Evolutionary conservation across 2,888 invertebrate genomes (phyloP), one percentile per base, ranked within the genome.

Genomic region (Malthinus flaveolus): DNA sequence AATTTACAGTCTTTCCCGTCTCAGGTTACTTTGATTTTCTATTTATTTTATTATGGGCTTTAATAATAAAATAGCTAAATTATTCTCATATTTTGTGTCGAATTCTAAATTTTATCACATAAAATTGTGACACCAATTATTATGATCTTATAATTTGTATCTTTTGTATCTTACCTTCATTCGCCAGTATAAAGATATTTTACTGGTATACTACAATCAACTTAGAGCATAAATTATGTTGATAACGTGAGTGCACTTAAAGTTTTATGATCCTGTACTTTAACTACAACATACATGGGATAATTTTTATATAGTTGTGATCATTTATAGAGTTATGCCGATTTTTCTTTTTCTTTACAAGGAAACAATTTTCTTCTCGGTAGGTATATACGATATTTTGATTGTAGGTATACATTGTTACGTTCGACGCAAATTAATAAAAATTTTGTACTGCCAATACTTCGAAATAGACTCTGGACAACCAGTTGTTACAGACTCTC

Each of bases 121-220:
- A 42, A 62, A 59, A 63, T 60, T 55, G 59, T 62, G 62, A 61
- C 64, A 59, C 55, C 55, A 58, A 65, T 66, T 65, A 66, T 63
- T 65, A 66, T 63, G 66, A 66, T 63, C 66, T 61, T 59, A 63
- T 65, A 66, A 65, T 63, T 65, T 65, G 61, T 64, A 62, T 52
- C 51, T 59, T 61, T 61, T 66, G 58, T 60, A 56, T 57, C 63
- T 62, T 23, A 23, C 5, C 23, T 23, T 23, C 5, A 23, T 23
- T 23, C 5, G 5, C 3, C 23, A 23, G 3, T 23, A 23, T 23
- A 23, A 23, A 51, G 47, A 56, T 60, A 63, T 61, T 63, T 65
- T 65, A 65, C 55, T 63, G 62, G 60, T 61, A 48, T 54, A 61
- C 55, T 52, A 49, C 62, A 39, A 55, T 57, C 57, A 44, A 58